These are phyloP conservation scores for Zelleria hepariella DNA, from an alignment of 2,888 invertebrate genomes.

Conservation along the genomic window DNA sequence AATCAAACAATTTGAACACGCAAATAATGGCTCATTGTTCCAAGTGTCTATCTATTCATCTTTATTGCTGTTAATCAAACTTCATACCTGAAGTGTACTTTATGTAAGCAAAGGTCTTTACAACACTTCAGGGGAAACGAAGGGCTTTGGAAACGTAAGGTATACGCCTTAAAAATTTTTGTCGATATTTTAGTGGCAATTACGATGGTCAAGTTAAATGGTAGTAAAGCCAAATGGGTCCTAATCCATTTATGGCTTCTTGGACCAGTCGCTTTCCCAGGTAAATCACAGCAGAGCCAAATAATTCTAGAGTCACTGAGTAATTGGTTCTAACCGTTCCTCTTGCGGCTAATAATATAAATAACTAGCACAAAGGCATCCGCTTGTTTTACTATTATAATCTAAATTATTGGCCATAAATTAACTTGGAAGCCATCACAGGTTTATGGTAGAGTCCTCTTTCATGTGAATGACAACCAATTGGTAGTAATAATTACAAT, in stretches of 20 bases:
- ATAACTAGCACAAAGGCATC: neutral
- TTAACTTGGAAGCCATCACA: neutral
- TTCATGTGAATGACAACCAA: too few species aligned
- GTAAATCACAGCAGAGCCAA: neutral
- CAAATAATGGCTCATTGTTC: neutral
- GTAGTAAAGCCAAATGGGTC: neutral
- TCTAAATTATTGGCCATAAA: neutral
- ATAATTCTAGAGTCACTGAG: neutral
- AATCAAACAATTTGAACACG: neutral
- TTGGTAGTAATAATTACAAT: too few species aligned
- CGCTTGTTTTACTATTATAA: neutral
- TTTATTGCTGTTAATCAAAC: neutral
- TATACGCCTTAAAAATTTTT: neutral
- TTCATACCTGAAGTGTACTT: neutral
- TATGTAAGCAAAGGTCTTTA: neutral
- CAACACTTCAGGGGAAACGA: neutral
- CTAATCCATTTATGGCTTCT: neutral
- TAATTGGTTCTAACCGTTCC: neutral
- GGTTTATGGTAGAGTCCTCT: too few species aligned
- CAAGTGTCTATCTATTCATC: neutral
- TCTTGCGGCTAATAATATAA: neutral
- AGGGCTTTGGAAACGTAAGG: neutral
- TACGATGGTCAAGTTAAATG: neutral
- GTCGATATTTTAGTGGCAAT: neutral
- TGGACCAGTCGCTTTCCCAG: neutral